Evolutionary conservation across 2,797 vertebrate species (phyloP), one percentile per base, ranked within the genome.

Genomic region (Heteromormyrus szaboi): DNA sequence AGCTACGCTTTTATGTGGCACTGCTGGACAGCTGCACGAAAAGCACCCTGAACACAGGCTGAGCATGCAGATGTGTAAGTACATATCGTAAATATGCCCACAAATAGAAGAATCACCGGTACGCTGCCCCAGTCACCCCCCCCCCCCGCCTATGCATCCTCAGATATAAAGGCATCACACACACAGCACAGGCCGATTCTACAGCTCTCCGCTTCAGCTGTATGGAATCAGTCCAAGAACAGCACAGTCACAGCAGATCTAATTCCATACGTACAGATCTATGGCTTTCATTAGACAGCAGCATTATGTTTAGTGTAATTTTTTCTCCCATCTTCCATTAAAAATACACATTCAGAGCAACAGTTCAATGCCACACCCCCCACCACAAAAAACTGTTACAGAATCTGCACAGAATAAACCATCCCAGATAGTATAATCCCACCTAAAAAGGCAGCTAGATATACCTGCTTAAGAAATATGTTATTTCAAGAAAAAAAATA

Each of bases 381-480:
- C 14, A 3, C 72, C 14, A 76, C 72, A 76, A 76, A 41, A 41
- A 72, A 72, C 33, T 41, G 51, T 86, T 17, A 54, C 51, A 19
- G 85, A 54, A 59, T 44, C 85, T 87, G 9, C 48, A 53, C 50
- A 33, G 84, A 85, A 87, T 87, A 41, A 62, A 46, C 56, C 37
- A 17, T 25, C 9, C 54, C 11, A 65, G 54, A 65, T 4, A 44
- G 1, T 1, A 33, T 3, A 56, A 54, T 62, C 54, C 29, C 19
- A 62, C 86, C 14, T 90, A 90, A 91, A 91, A 91, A 91, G 89
- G 92, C 41, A 86, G 29, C 86, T 46, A 62, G 29, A 89, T 53
- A 65, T n/a, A 72, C 83, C n/a, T 85, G 72, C 88, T 90, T 90
- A 89, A 85, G 87, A 92, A 93, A 88, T 89, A 90, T 88, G 56